Percentiles rank a stretch among this genome's conserved stretches.
Evolutionary conservation across 2,888 invertebrate genomes (phyloP).

Genomic region (Drosophila siamana): DNA sequence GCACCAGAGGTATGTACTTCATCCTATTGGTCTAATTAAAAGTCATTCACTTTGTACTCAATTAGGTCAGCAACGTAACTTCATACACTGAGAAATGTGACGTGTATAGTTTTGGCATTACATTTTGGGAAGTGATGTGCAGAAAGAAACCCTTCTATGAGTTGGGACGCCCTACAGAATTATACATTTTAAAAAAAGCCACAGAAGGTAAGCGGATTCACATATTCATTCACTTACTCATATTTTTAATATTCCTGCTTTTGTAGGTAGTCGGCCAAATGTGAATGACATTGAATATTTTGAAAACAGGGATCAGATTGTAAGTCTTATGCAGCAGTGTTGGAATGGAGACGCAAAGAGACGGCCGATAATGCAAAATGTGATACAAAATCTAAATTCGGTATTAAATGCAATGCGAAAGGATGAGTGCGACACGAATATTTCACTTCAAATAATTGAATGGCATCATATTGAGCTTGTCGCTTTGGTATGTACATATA

Average conservation of each 20-base stretch:
- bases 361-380: conserved; percentile 11
- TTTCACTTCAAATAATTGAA: no score
- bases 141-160: conserved; percentile 14
- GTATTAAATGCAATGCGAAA: no score
- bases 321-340: conserved; percentile 1
- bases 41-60: background rate
- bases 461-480: no score
- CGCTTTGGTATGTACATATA: no score
- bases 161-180: background rate
- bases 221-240: no score
- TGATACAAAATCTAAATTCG: background rate
- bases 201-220: background rate
- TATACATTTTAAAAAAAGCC: background rate
- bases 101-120: conserved; percentile 32
- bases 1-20: conserved; percentile 18
- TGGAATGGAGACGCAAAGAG: background rate
- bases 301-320: background rate
- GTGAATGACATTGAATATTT: background rate
- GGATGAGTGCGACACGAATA: no score
- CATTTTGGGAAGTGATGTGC: conserved; percentile 17
- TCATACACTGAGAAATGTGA: conserved; percentile 11
- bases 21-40: background rate
- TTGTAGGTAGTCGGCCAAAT: no score
- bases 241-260: no score
- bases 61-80: no score